Base-by-base conservation (phyloP, 2,888 invertebrate genomes). In the Drosophila neonasuta region DNA sequence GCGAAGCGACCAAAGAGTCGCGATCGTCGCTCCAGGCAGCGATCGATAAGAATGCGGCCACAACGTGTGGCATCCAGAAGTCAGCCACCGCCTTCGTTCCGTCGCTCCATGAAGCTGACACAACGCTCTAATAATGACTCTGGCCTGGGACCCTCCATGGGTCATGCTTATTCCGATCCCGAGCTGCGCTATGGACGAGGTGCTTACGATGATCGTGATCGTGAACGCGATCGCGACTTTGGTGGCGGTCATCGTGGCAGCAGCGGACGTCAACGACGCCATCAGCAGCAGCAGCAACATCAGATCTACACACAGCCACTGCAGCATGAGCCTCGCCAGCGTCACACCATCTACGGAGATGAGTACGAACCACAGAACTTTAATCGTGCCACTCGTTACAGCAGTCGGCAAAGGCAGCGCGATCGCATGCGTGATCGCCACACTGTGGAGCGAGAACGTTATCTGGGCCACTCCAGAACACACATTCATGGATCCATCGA, bases 91-190 rank as follows among this genome's bases (percentile, higher is more conserved):
- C 87, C 89, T 0, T 65, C 81, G 7, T 79, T 94, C 67, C 90
- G 93, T 60, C 91, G 94, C 68, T 93, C 94, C 7, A 92, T 92
- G 59, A 91, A 93, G 71, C 90, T 92, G 17, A 94, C 94, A 1
- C 93, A 93, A 52, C 91, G 93, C 65, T 94, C 94, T 1, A 93
- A 93, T 0, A 81, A 79, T 32, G 94, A 94, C 79, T 94, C 93
- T 8, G 94, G 93, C 0, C 91, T 94, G 69, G 93, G 92, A 0
- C 89, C 92, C 6, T 90, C 93, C 2, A 90, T 91, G 57, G 91
- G 92, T 0, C 94, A 95, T 60, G 95, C 95, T 0, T 93, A 94
- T 85, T 94, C 94, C 0, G 96, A 96, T 89, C 94, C 95, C 0
- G 96, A 96, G 77, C 93, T 94, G 2, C 82, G 90, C n/a, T 67